phyloP scores from a whole-genome alignment of 2,797 vertebrate species.

The Betta splendens region DNA sequence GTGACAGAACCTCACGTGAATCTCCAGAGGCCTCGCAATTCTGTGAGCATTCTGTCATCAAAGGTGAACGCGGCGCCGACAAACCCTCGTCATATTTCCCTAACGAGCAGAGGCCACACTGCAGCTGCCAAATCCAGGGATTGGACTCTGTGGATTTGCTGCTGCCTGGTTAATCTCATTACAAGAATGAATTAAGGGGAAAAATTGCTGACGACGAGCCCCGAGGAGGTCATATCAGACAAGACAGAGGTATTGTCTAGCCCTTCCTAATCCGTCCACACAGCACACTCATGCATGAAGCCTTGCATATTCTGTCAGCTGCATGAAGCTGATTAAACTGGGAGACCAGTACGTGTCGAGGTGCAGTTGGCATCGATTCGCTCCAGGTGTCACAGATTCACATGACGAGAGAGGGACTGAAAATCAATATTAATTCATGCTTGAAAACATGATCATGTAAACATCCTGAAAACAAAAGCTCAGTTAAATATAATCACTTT shows the following conservation, averaged over 20 bases:
- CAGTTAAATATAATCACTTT: not conserved
- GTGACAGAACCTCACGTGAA: not conserved
- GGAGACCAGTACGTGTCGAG: slow-evolving; percentile 6
- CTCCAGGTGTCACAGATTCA: slow-evolving; percentile 9
- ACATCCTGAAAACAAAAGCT: not conserved
- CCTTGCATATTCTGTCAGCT: slow-evolving; percentile 46
- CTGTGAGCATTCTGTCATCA: slow-evolving; percentile 37
- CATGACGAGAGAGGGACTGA: not conserved
- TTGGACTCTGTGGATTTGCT: slow-evolving; percentile 78
- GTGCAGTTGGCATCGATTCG: slow-evolving; percentile 23
- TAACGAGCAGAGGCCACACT: slow-evolving; percentile 59
- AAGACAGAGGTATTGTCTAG: slow-evolving; percentile 79
- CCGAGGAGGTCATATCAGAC: slow-evolving; percentile 83
- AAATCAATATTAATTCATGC: not conserved
- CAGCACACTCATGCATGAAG: slow-evolving; percentile 49
- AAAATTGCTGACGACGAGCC: slow-evolving; percentile 85
- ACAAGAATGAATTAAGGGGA: slow-evolving; percentile 83
- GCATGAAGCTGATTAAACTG: slow-evolving; percentile 41
- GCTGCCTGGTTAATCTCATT: slow-evolving; percentile 83
- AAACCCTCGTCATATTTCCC: slow-evolving; percentile 50
- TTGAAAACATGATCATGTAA: not conserved
- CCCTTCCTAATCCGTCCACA: slow-evolving; percentile 67
- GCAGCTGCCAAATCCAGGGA: slow-evolving; percentile 73
- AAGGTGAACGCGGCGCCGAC: slow-evolving; percentile 34
- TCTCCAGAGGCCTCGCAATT: not conserved